These are phyloP conservation scores for Zaprionus obscuricornis DNA, from an alignment of 2,888 invertebrate species.

Conservation along the genomic window DNA sequence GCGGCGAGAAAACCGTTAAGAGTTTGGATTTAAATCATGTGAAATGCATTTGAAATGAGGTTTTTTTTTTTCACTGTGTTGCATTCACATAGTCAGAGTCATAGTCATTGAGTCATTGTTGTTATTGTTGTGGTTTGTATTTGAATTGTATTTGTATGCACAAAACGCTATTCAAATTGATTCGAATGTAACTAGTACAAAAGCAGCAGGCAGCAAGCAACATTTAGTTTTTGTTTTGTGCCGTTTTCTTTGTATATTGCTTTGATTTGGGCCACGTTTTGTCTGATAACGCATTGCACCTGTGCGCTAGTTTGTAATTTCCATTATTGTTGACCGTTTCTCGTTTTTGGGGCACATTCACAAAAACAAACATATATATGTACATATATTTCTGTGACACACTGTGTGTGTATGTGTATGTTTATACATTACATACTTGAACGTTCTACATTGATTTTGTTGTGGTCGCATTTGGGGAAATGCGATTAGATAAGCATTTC, in stretches of 20 bases:
- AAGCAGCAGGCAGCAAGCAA: too few species aligned
- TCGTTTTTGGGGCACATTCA: constrained; percentile 41
- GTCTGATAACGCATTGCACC: constrained; percentile 54
- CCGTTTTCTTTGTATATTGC: constrained; percentile 31
- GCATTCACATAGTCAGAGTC: background rate
- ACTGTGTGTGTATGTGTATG: background rate
- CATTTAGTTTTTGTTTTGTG: constrained; percentile 43
- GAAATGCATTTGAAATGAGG: background rate
- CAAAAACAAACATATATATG: background rate
- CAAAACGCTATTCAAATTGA: constrained; percentile 21
- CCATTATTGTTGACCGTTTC: constrained; percentile 42
- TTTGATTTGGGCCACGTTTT: constrained; percentile 69
- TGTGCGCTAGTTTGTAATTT: constrained; percentile 52
- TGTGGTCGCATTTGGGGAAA: constrained; percentile 44
- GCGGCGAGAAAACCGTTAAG: background rate
- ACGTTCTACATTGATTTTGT: constrained; percentile 49
- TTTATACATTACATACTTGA: too few species aligned
- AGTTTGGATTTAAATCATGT: too few species aligned
- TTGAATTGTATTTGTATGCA: constrained; percentile 21
- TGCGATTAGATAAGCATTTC: constrained; percentile 66
- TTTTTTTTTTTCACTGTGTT: constrained; percentile 1
- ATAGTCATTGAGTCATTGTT: constrained; percentile 35
- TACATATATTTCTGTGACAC: constrained; percentile 4
- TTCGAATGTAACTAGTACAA: constrained; percentile 14
- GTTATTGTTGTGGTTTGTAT: too few species aligned